These are phyloP conservation scores for Apostichopus leukothele DNA, from an alignment of 53 echinoderm and acorn worm species.

Conservation along the genomic window DNA sequence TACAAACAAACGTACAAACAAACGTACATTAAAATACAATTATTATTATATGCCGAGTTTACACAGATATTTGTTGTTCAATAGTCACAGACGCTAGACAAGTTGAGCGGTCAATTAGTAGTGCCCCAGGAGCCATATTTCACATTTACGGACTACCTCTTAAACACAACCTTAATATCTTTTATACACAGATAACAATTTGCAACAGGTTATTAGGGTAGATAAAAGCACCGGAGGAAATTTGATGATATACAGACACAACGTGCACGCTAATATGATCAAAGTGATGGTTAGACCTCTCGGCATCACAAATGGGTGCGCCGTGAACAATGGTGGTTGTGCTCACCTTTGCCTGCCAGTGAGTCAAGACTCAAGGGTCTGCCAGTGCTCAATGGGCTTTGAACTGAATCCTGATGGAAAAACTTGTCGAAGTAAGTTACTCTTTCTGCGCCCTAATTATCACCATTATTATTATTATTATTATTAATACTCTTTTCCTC, in stretches of 20 bases:
- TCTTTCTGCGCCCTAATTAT: background rate
- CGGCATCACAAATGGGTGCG: slow-evolving; percentile 52
- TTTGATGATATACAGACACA: slow-evolving; percentile 18
- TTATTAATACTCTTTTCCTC: too few species aligned
- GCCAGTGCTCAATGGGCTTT: slow-evolving; percentile 63
- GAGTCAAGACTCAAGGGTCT: slow-evolving; percentile 49
- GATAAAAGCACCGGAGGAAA: slow-evolving; percentile 57
- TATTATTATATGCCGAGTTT: too few species aligned
- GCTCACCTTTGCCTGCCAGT: slow-evolving; percentile 66
- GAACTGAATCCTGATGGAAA: slow-evolving; percentile 58
- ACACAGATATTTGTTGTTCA: too few species aligned
- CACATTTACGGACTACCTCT: too few species aligned
- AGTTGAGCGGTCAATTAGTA: too few species aligned
- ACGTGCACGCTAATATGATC: slow-evolving; percentile 2
- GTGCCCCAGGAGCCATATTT: too few species aligned
- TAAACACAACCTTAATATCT: too few species aligned
- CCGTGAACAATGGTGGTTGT: slow-evolving; percentile 68
- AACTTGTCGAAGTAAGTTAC: slow-evolving; percentile 63
- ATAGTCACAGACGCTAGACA: too few species aligned
- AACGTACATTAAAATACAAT: too few species aligned
- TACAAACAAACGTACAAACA: too few species aligned
- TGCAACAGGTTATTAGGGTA: slow-evolving; percentile 54
- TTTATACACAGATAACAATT: slow-evolving; percentile 31
- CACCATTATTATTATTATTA: too few species aligned
- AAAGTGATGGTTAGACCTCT: slow-evolving; percentile 48